A percentile compares a stretch with the other conserved stretches of the same genome.
phyloP scores from a whole-genome alignment of 2,888 invertebrate genomes.

The Xestia c-nigrum region DNA sequence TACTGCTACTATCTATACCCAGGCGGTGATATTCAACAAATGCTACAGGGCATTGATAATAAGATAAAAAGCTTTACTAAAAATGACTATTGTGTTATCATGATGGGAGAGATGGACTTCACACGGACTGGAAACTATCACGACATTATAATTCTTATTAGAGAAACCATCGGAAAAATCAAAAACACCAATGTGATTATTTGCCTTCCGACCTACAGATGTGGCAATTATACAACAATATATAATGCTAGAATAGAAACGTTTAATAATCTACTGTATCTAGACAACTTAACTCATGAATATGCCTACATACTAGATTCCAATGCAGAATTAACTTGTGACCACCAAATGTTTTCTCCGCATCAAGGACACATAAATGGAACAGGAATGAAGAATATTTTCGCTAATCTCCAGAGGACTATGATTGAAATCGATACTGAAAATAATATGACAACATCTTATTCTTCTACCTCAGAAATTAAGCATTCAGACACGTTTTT shows the following conservation, averaged over 20 bases:
- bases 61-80: neutral
- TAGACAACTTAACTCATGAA: constrained; percentile 8
- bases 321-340: constrained; percentile 2
- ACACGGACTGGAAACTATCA: constrained; percentile 14
- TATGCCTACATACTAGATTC: constrained; percentile 9
- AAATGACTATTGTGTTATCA: constrained; percentile 3
- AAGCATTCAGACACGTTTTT: too few relatives aligned
- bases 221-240: neutral
- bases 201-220: constrained; percentile 4
- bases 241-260: constrained; percentile 5
- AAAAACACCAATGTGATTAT: constrained; percentile 8
- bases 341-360: neutral
- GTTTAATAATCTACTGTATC: constrained; percentile 2
- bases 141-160: constrained; percentile 8
- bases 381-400: too few relatives aligned
- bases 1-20: constrained; percentile 1
- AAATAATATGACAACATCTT: too few relatives aligned
- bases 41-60: constrained; percentile 5
- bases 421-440: too few relatives aligned
- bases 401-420: too few relatives aligned
- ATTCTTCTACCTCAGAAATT: too few relatives aligned
- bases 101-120: constrained; percentile 11
- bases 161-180: constrained; percentile 3
- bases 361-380: constrained; percentile 7
- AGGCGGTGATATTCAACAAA: constrained; percentile 10